Evolutionary conservation across 2,888 invertebrate species (phyloP), one percentile per base, ranked within the genome.

Genomic region (Pachliopta kotzebuea): DNA sequence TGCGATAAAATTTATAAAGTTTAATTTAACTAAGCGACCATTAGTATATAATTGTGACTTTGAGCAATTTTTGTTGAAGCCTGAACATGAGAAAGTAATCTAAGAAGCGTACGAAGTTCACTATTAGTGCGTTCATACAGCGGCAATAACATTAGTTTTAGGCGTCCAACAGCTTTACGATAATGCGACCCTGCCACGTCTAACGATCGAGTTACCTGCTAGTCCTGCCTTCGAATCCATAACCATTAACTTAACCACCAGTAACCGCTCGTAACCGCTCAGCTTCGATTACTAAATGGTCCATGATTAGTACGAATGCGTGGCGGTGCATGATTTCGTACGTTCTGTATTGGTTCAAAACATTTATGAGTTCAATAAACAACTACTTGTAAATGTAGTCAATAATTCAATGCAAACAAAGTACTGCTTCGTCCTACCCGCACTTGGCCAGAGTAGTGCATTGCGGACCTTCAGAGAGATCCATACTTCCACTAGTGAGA

Each of bases 131-230:
- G 21, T 58, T 54, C 54, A 61, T 54, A 65, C 54, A 58, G 31
- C 17, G 18, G 57, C 57, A 37, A 61, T 61, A 65, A 57, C 65
- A 65, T 61, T 65, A 29, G 45, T 65, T 65, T 65, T 37, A 57
- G 61, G 53, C 29, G 57, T 7, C 14, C 21, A 53, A 61, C 56
- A 57, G 57, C 54, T 65, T 65, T 65, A 65, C 61, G 65, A 54
- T 65, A 65, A 65, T 65, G 65, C 56, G 21, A 23, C 54, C 42
- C 29, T 58, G 23, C 52, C 61, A 61, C 61, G 65, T 61, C 61
- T 52, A 45, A 65, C 65, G 65, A 61, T 61, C 65, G 65, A 61
- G 61, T 65, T 65, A 65, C 65, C 61, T 37, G 56, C 49, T 54
- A 23, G 54, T 31, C 57, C 53, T 42, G 61, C 65, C 57, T 58